phyloP scores from a whole-genome alignment of 2,113 vertebrate species.

The Takifugu bimaculatus region DNA sequence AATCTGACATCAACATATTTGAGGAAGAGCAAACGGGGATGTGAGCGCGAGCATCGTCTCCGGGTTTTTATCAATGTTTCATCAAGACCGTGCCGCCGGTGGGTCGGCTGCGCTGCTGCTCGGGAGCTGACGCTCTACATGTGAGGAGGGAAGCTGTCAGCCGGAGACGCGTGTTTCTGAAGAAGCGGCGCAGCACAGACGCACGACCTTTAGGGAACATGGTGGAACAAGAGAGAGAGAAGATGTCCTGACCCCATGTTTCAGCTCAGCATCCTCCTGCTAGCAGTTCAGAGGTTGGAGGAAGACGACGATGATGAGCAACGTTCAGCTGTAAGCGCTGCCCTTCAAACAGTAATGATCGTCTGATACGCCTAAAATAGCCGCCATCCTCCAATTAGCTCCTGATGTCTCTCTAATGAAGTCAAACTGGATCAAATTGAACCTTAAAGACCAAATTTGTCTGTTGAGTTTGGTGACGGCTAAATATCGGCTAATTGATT shows the following conservation, averaged over 20 bases:
- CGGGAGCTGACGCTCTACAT: slow-evolving; percentile 22
- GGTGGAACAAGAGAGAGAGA: neutral
- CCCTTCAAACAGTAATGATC: too few relatives aligned
- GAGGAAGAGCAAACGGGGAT: slow-evolving; percentile 46
- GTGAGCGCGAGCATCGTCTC: slow-evolving; percentile 21
- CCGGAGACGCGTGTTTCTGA: neutral
- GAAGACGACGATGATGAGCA: too few relatives aligned
- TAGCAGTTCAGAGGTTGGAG: too few relatives aligned
- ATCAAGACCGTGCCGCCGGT: slow-evolving; percentile 27
- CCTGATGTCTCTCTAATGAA: too few relatives aligned
- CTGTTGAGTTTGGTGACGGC: too few relatives aligned
- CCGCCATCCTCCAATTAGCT: too few relatives aligned
- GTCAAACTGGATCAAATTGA: too few relatives aligned
- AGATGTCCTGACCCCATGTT: neutral
- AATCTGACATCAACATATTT: slow-evolving; percentile 55
- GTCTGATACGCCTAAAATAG: too few relatives aligned
- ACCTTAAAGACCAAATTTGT: too few relatives aligned
- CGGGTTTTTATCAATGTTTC: slow-evolving; percentile 44
- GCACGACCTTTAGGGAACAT: neutral
- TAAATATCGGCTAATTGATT: too few relatives aligned
- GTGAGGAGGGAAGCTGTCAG: slow-evolving; percentile 15
- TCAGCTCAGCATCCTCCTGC: too few relatives aligned
- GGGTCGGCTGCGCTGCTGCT: slow-evolving; percentile 16
- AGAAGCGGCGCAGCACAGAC: slow-evolving; percentile 4
- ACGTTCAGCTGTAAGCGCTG: too few relatives aligned